These are phyloP conservation scores for Geopemphigus sp. DNA, from an alignment of 1,140 invertebrate species.

Conservation along the genomic window DNA sequence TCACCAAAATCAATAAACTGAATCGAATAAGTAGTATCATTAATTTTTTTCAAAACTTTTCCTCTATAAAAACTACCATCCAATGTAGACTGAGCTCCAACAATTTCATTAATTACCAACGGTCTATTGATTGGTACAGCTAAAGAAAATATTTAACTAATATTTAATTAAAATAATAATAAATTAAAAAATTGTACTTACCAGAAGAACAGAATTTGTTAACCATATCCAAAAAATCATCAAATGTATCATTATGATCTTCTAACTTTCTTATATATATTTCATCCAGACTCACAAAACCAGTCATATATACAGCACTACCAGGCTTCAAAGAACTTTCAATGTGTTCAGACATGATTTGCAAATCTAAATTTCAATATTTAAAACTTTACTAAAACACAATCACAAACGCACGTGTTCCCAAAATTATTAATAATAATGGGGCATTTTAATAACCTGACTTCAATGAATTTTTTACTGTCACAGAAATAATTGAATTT, in stretches of 20 bases:
- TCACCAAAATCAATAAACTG: slow-evolving; percentile 41
- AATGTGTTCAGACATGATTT: background rate
- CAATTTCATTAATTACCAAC: slow-evolving; percentile 18
- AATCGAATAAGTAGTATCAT: slow-evolving; percentile 14
- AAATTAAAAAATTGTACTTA: background rate
- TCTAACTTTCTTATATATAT: slow-evolving; percentile 17
- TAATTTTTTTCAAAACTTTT: slow-evolving; percentile 28
- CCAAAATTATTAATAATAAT: too few species aligned
- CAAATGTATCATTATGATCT: slow-evolving; percentile 24
- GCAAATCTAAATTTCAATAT: background rate
- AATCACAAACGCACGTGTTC: too few species aligned
- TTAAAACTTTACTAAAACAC: background rate
- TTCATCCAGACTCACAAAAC: slow-evolving; percentile 12
- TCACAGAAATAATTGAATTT: background rate
- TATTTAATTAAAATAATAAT: background rate
- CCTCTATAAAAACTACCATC: slow-evolving; percentile 23
- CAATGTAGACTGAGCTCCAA: slow-evolving; percentile 7
- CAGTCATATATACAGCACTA: slow-evolving; percentile 10
- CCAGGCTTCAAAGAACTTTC: background rate
- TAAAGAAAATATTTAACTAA: background rate
- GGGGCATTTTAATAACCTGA: background rate
- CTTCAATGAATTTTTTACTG: background rate
- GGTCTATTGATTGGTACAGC: slow-evolving; percentile 8
- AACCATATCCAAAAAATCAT: background rate
- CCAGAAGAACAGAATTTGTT: slow-evolving; percentile 13